Conservation (phyloP, 2,113 vertebrate species). For the Eptesicus fuscus region DNA sequence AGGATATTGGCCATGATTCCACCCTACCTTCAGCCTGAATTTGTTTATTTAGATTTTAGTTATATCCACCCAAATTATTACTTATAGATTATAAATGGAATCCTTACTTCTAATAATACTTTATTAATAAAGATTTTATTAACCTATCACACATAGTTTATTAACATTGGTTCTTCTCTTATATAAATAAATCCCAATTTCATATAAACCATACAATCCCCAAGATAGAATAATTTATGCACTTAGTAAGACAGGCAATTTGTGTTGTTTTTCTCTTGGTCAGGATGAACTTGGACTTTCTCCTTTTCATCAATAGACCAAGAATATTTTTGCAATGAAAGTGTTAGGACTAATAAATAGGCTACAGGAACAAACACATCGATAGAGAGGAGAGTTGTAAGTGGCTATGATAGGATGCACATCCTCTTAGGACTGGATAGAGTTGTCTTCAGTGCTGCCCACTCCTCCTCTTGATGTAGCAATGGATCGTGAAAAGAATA, state of each 20-base stretch:
- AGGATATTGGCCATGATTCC: neutral
- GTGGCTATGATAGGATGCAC: neutral
- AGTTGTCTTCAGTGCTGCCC: neutral
- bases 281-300: neutral
- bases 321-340: neutral
- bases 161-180: neutral
- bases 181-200: neutral
- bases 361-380: neutral
- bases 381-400: neutral
- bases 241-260: neutral
- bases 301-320: neutral
- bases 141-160: neutral
- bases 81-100: neutral
- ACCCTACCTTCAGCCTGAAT: neutral
- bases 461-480: neutral
- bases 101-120: neutral
- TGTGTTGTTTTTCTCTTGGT: neutral
- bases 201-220: neutral
- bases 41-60: slow-evolving; percentile 13
- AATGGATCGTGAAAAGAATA: neutral
- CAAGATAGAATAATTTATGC: neutral
- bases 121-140: neutral
- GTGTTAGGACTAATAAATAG: neutral
- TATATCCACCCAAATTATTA: neutral
- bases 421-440: neutral